Base-by-base conservation (phyloP, 2,797 vertebrate species). In the Tangara arthus region DNA sequence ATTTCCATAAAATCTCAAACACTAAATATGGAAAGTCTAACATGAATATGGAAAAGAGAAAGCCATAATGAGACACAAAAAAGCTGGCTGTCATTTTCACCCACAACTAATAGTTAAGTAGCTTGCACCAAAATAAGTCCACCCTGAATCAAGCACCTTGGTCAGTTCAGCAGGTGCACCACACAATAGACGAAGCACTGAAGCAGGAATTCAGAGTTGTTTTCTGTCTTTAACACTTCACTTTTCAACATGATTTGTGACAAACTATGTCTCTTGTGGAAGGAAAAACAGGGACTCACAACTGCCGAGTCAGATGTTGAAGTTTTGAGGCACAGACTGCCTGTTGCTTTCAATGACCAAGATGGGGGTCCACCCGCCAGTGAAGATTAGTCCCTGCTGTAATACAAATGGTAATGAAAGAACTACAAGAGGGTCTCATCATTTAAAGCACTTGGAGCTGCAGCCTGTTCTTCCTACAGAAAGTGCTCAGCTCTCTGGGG, bases 1-100 rank as follows among this genome's bases (percentile, higher is more conserved):
- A 94, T 95, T 96, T 95, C 90, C 93, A 93, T 93, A 94, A 95
- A 95, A 90, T 91, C 34, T 89, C 59, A 56, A 94, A 72, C 34
- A 79, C 77, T 90, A 95, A 93, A 93, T 84, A 95, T 60, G 73
- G 85, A 72, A 94, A 86, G 44, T 72, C 70, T 93, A 75, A 87
- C 80, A 93, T 91, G 90, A 95, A 95, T 93, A 94, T 60, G 80
- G 73, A 89, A 81, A 71, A 86, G 59, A 82, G 34, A 81, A 39
- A 78, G 44, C 28, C 34, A 66, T 63, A 91, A 81, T n/a, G n/a
- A 72, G 47, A 60, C 70, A 89, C 63, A 89, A 64, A 82, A 81
- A 73, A 87, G 35, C 70, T 73, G 24, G 22, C 59, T 81, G 35
- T 53, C 77, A 30, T 69, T 94, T 88, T 42, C 79, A 64, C 46